These are phyloP conservation scores for Chaitophorus viminalis DNA, from an alignment of 2,888 invertebrate species.

Conservation along the genomic window DNA sequence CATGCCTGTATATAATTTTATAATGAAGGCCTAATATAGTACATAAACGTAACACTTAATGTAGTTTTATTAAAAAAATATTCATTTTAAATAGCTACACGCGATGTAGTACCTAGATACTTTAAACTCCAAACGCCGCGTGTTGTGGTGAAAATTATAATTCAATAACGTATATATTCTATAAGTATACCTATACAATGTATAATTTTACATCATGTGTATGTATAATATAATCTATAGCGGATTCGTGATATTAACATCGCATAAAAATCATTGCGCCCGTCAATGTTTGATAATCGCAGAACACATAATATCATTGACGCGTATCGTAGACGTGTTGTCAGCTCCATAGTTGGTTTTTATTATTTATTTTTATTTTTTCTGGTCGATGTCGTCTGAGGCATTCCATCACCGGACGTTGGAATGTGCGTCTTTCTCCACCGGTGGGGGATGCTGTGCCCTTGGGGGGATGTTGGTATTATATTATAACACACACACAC, in stretches of 20 bases:
- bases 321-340: neutral
- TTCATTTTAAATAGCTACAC: neutral
- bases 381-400: neutral
- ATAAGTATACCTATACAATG: too few relatives aligned
- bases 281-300: neutral
- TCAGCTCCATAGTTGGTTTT: constrained; percentile 19
- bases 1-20: neutral
- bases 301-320: neutral
- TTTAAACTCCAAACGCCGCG: neutral
- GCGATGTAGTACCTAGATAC: neutral
- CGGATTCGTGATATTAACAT: neutral
- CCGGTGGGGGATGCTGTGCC: neutral
- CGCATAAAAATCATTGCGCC: neutral
- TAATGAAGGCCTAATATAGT: neutral
- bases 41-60: neutral
- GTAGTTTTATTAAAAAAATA: neutral
- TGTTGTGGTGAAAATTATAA: neutral
- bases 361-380: neutral
- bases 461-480: neutral
- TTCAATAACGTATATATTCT: neutral
- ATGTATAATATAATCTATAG: neutral
- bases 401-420: neutral
- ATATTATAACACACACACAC: neutral
- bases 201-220: too few relatives aligned
- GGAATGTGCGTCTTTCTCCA: neutral